Evolutionary conservation across 2,888 invertebrate species (phyloP), one percentile per base, ranked within the genome.

Genomic region (Stegophylla sp.): DNA sequence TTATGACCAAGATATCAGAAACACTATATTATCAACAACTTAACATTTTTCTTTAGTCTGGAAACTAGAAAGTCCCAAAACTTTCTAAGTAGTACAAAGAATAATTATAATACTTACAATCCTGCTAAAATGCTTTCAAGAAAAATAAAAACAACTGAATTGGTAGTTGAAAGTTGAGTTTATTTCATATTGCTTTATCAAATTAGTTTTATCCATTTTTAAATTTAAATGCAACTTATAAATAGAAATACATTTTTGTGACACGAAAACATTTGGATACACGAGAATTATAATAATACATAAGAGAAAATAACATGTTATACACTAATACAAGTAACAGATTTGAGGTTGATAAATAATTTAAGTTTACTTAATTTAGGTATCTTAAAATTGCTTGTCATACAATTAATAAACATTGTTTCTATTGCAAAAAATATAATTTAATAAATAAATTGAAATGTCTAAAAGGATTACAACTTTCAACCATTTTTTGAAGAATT

Each of bases 231-330:
- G 23, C n/a, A 61, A 45, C 45, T 77, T 66, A 12, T 26, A 56
- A 23, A 28, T 59, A 45, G 9, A 17, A 45, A 61, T 45, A 59
- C 7, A 56, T 43, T 26, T 61, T 41, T 28, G 9, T n/a, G 5
- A 69, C 26, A 67, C 45, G 34, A 59, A 67, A 17, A 45, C 34
- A 17, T 9, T 59, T 59, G 56, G 67, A 59, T 59, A 77, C 76
- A 76, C 43, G 9, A 17, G 43, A 69, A 77, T 45, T 77, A 48
- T 48, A 59, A 77, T 77, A 77, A 77, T 67, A 56, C 66, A 77
- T 66, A 77, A 43, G 26, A 67, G 53, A 56, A 56, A 67, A 67
- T 67, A 75, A 48, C 5, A 64, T 43, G 43, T 69, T 56, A 48
- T 69, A 66, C 64, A 76, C 20, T 59, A 45, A 56, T 28, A 77